Evolutionary conservation across 2,113 vertebrate genomes (phyloP).

Genomic region (Nansenia antarctica): DNA sequence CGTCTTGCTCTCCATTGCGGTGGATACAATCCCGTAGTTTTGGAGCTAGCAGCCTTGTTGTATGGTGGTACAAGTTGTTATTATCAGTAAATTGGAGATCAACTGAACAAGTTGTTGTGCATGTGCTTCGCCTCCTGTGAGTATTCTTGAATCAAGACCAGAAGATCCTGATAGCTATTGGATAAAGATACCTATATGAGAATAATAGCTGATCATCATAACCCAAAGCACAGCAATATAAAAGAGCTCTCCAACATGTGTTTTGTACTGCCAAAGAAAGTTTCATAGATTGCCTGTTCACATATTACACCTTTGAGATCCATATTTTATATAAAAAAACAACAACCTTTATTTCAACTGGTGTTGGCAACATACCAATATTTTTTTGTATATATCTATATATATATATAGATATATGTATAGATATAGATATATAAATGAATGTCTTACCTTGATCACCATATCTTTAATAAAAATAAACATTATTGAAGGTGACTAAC

Average conservation of each 20-base stretch:
- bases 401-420: constrained; percentile 83
- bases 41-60: no score
- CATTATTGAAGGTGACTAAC: constrained; percentile 89
- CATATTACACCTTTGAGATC: constrained; percentile 49
- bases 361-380: constrained; percentile 89
- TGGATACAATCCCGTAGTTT: no score
- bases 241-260: background rate
- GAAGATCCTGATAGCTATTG: no score
- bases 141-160: no score
- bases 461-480: constrained; percentile 94
- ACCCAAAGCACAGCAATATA: no score
- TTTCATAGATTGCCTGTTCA: constrained; percentile 1
- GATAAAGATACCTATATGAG: no score
- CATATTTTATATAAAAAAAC: constrained; percentile 83
- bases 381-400: constrained; percentile 60
- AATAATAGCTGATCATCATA: no score
- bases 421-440: constrained; percentile 79
- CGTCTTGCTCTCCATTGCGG: no score
- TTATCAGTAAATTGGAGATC: no score
- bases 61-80: no score
- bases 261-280: background rate
- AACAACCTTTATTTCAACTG: constrained; percentile 87
- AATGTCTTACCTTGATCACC: constrained; percentile 87
- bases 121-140: no score
- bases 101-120: no score